phyloP scores from a whole-genome alignment of 2,113 vertebrate species.

The Cyprinodon variegatus region DNA sequence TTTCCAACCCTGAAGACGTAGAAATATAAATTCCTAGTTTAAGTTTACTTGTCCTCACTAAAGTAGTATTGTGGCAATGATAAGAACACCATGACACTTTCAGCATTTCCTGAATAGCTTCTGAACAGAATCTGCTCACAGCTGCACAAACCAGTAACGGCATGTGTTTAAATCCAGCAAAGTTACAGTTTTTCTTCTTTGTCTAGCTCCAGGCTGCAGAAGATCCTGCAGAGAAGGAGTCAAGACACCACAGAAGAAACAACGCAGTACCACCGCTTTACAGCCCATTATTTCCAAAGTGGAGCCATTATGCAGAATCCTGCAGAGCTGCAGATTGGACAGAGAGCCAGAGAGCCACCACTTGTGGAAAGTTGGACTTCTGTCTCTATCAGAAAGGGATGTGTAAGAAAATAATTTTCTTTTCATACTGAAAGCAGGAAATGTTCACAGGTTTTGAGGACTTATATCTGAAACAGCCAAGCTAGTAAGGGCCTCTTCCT shows the following conservation, averaged over 20 bases:
- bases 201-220: not conserved
- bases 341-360: conserved; percentile 7
- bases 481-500: not conserved
- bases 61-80: not conserved
- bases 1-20: not conserved
- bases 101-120: not conserved
- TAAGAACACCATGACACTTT: not conserved
- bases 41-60: not conserved
- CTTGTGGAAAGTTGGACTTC: not conserved
- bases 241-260: not conserved
- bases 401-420: not conserved
- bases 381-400: conserved; percentile 4
- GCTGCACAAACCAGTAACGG: not conserved
- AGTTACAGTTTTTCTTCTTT: not conserved
- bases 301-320: conserved; percentile 48
- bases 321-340: conserved; percentile 16
- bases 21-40: not conserved
- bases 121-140: not conserved
- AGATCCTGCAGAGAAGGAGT: not conserved
- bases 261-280: conserved; percentile 18
- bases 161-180: not conserved
- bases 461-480: not conserved
- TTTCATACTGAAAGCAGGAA: not conserved
- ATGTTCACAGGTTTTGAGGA: not conserved
- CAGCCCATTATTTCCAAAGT: conserved; percentile 42